Evolutionary conservation across 1,140 invertebrate species (phyloP).

Genomic region (Nephila pilipes): DNA sequence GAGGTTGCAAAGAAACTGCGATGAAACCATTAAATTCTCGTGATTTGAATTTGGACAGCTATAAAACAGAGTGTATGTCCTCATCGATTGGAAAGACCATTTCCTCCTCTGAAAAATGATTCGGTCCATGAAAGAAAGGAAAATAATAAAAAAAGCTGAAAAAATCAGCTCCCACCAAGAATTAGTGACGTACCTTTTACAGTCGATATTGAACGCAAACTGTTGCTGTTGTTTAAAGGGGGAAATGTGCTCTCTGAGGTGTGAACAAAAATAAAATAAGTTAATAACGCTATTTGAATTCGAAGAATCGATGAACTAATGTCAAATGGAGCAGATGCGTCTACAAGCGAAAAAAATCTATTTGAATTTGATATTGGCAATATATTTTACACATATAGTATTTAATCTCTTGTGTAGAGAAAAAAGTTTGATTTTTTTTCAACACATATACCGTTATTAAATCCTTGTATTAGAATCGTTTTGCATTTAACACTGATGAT

Average conservation of each 20-base stretch:
- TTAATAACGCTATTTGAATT: background rate
- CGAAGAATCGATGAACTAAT: conserved; percentile 6
- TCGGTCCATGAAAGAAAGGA: background rate
- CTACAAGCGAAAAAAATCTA: too few species aligned
- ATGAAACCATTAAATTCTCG: conserved; percentile 67
- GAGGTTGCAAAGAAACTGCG: conserved; percentile 56
- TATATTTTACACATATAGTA: too few species aligned
- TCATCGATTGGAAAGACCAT: conserved; percentile 56
- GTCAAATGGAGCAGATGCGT: background rate
- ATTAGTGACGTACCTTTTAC: conserved; percentile 50
- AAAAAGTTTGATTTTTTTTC: too few species aligned
- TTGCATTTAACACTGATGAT: too few species aligned
- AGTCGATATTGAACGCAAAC: conserved; percentile 54
- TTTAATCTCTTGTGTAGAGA: too few species aligned
- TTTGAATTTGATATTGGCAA: too few species aligned
- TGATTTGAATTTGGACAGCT: conserved; percentile 72
- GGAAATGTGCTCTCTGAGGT: background rate
- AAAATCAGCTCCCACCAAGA: conserved; percentile 28
- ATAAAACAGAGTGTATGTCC: conserved; percentile 29
- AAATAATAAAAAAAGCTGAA: background rate
- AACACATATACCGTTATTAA: too few species aligned
- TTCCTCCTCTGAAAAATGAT: conserved; percentile 66
- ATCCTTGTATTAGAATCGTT: too few species aligned
- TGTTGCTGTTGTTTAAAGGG: conserved; percentile 39
- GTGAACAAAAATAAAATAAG: conserved; percentile 26